A percentile compares a stretch with the other conserved stretches of the same genome.
Evolutionary conservation across 2,113 vertebrate genomes (phyloP).

Genomic region (Proterorhinus semilunaris): DNA sequence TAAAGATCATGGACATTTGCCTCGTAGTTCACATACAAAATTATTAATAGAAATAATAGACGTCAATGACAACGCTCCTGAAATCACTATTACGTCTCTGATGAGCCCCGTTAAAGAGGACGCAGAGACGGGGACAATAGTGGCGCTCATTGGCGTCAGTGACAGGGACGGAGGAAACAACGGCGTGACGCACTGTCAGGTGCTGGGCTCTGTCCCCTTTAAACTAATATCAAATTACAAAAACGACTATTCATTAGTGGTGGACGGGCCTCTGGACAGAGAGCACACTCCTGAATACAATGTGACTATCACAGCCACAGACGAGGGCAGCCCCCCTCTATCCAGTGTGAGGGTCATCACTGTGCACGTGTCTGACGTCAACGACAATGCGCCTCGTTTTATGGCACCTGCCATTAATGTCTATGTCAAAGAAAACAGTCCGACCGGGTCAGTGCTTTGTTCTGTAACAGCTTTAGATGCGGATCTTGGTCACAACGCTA

Average conservation of each 20-base stretch:
- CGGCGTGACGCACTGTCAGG: conserved; percentile 70
- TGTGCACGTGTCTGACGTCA: conserved; percentile 82
- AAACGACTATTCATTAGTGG: conserved; percentile 82
- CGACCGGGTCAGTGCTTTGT: conserved; percentile 69
- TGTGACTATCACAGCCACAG: conserved; percentile 75
- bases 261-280: conserved; percentile 77
- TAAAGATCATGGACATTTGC: conserved; percentile 33
- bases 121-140: conserved; percentile 75
- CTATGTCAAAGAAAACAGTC: conserved; percentile 81
- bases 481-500: conserved; percentile 66
- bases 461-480: conserved; percentile 64
- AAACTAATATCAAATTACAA: conserved; percentile 81
- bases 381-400: conserved; percentile 85
- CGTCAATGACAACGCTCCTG: conserved; percentile 83
- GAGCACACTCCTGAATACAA: conserved; percentile 76
- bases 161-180: conserved; percentile 83
- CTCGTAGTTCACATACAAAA: conserved; percentile 64
- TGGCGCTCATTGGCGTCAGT: conserved; percentile 78
- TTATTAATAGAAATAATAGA: conserved; percentile 83
- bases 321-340: conserved; percentile 80
- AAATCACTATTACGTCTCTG: conserved; percentile 79
- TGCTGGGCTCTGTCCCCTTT: conserved; percentile 74
- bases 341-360: conserved; percentile 66
- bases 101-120: conserved; percentile 78
- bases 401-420: conserved; percentile 55